Base-by-base conservation (phyloP, 2,888 invertebrate species). In the Noctua janthina region DNA sequence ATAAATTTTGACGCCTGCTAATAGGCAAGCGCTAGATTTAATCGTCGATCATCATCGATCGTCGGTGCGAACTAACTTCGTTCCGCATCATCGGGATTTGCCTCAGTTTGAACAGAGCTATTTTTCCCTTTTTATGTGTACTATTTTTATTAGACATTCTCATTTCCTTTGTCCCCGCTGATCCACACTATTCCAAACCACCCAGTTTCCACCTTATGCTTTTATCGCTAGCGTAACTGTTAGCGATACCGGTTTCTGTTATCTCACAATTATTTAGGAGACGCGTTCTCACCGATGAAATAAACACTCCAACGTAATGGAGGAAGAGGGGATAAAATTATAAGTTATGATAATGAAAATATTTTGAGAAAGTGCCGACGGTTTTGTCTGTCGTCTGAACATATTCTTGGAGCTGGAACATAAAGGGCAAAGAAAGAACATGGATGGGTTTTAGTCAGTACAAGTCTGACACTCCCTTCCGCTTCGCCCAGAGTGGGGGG, bases 261-360 rank as follows among this genome's bases (percentile, higher is more conserved):
- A 95, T 95, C 96, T 94, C 88, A 86, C 93, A 92, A 93, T 95
- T 96, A 95, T 96, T 96, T 96, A 95, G 92, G 94, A 94, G 95
- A 92, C 90, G 93, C 92, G 91, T 93, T 91, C 90, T 87, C 92
- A 88, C 88, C 78, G 91, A 94, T 94, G 93, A 94, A 94, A 96
- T 95, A 95, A 89, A 88, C 89, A 90, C 91, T 93, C 86, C 77
- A 87, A 76, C 75, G 76, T 79, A 84, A 79, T 81, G 78, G 78
- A 76, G 85, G 74, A 80, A 78, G 54, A 74, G 87, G 89, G 89
- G 83, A 88, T 84, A 85, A 84, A 85, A 88, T 90, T 89, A 88
- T 90, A 90, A 90, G 84, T 88, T 88, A 90, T 89, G 85, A 72
- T 85, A 91, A 88, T 88, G 85, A 88, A 87, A 91, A 85, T 82